Evolutionary conservation across 2,888 invertebrate genomes (phyloP), one percentile per base, ranked within the genome.

Genomic region (Eudasyphora cyanicolor): DNA sequence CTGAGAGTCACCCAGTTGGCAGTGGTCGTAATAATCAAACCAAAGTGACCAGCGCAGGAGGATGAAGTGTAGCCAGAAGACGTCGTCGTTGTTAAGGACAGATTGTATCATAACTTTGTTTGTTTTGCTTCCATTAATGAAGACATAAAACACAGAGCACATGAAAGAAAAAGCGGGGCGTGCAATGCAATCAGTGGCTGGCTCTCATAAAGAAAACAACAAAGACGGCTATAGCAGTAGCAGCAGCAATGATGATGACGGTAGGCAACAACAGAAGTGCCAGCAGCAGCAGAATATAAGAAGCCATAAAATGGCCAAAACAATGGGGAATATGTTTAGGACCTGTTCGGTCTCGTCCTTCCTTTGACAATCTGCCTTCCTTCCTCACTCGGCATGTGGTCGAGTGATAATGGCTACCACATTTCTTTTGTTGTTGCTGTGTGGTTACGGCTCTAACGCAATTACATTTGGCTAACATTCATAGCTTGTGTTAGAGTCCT

Each of bases 31-130:
- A n/a, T n/a, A n/a, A n/a, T n/a, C n/a, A n/a, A n/a, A n/a, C n/a
- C 75, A 69, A 76, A 62, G 2, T 21, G 45, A n/a, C 45, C 2
- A n/a, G n/a, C 27, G 10, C 24, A 27, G 12, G 57, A 24, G 0
- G 24, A 24, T 12, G 54, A 2, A 57, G 24, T 24, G 24, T 57
- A 14, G 27, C 57, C 27, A 27, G 19, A 27, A 57, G 12, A 57
- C 27, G 24, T n/a, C n/a, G n/a, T n/a, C n/a, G n/a, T n/a, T n/a
- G n/a, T 57, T 81, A 76, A 78, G 42, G 4, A 73, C 78, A 79
- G 81, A 84, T 81, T 84, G 84, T 81, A 81, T 81, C 84, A 79
- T 81, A 84, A 79, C 76, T 32, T 64, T 57, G 74, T 71, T 80
- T 76, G 12, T 19, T n/a, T n/a, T n/a, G n/a, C n/a, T 17, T 62